Evolutionary conservation across 2,797 vertebrate genomes (phyloP), one percentile per base, ranked within the genome.

Genomic region (Serranus cabrilla): DNA sequence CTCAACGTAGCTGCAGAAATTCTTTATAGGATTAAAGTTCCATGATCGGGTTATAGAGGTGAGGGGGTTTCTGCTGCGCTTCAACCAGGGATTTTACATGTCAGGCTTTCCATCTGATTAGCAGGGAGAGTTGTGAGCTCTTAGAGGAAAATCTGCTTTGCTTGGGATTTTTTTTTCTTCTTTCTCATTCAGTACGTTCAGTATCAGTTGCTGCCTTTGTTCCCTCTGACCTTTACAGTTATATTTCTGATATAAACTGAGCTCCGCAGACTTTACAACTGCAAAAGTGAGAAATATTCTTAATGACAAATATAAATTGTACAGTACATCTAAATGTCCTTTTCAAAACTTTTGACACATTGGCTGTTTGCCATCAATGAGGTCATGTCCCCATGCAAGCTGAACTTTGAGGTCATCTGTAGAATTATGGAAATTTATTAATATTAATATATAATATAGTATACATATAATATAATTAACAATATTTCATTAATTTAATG

Each of bases 1-100:
- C 68, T 79, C 68, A 74, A 68, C 71, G 34, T 57, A 55, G 74
- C 72, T 37, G 66, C 56, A 68, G 64, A 85, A 83, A 93, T 93
- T 92, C 87, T 82, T 89, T 39, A 73, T 64, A 40, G 89, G 89
- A 93, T 92, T 94, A 91, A 74, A 76, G 80, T 64, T 84, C 65
- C 54, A 74, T 84, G 84, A 89, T 87, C 65, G 78, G 82, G 88
- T 92, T 91, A 90, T 89, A 74, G 45, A 73, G 89, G 76, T 76
- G 84, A 88, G 74, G 62, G 74, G 71, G 49, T 72, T 81, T 86
- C 77, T 82, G 79, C 81, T 63, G 67, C 13, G 9, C 76, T 78
- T 86, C 81, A 85, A 40, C 68, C 66, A 57, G 34, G 75, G 85
- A 85, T 86, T 89, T 80, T 65, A 74, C 64, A 72, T 72, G 78